Conservation (phyloP, 2,888 invertebrate species). For the Tuberolachnus salignus region DNA sequence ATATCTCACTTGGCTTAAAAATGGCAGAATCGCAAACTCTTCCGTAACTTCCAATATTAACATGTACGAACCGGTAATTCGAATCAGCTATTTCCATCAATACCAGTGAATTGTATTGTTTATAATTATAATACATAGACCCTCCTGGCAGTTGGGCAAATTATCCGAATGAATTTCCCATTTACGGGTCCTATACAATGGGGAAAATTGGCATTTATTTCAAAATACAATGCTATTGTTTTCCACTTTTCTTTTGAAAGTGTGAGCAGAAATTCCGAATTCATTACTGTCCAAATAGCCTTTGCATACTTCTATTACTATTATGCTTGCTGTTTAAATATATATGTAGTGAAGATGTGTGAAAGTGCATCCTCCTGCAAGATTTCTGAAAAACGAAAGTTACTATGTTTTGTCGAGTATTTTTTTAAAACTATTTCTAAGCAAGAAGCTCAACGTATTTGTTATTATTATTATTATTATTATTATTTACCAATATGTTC, state of each 20-base stretch:
- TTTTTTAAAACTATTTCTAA: too few relatives aligned
- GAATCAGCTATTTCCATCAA: slow-evolving; percentile 57
- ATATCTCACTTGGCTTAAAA: slow-evolving; percentile 58
- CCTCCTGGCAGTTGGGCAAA: slow-evolving; percentile 12
- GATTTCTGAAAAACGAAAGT: slow-evolving; percentile 21
- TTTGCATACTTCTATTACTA: slow-evolving; percentile 14
- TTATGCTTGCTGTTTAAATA: slow-evolving; percentile 57
- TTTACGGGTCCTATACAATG: slow-evolving; percentile 12
- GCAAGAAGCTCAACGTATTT: too few relatives aligned
- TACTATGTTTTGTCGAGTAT: neutral
- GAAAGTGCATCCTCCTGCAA: slow-evolving; percentile 60
- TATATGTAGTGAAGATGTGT: slow-evolving; percentile 60
- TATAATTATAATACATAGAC: slow-evolving; percentile 20
- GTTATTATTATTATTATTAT: neutral
- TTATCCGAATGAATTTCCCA: slow-evolving; percentile 18
- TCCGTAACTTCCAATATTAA: too few relatives aligned
- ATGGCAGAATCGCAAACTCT: slow-evolving; percentile 61
- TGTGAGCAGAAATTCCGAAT: neutral
- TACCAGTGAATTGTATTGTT: slow-evolving; percentile 13
- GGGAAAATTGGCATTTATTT: slow-evolving; percentile 14
- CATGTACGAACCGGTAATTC: too few relatives aligned
- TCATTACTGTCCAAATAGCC: slow-evolving; percentile 7
- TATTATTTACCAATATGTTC: slow-evolving; percentile 16
- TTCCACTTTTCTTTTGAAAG: slow-evolving; percentile 9
- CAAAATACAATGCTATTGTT: neutral